These are phyloP conservation scores for Philonicus albiceps DNA, from an alignment of 2,888 invertebrate genomes.

Conservation along the genomic window DNA sequence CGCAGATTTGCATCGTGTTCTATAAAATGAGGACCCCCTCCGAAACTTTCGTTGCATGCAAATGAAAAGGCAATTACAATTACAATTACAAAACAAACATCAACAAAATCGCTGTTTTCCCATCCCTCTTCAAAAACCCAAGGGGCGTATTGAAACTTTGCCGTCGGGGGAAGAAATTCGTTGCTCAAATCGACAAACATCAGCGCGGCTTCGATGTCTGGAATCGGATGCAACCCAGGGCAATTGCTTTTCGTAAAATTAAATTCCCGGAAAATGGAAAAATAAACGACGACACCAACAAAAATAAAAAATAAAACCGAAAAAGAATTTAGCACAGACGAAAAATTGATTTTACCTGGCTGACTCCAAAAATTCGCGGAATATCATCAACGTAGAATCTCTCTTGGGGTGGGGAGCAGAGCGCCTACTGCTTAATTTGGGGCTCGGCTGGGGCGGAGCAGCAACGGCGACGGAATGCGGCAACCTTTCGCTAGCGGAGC, in stretches of 20 bases:
- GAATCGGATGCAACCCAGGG: background rate
- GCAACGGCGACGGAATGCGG: background rate
- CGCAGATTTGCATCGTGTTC: background rate
- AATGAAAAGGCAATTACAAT: background rate
- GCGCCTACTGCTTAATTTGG: background rate
- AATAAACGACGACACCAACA: background rate
- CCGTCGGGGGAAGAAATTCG: background rate
- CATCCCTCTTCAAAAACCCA: no score
- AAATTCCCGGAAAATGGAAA: background rate
- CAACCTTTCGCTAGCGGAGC: background rate
- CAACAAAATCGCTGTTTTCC: background rate
- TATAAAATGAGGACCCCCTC: background rate
- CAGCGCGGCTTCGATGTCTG: background rate
- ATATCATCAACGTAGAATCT: background rate
- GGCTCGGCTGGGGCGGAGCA: background rate
- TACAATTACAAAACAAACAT: background rate
- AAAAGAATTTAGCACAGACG: background rate
- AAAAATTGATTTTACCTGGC: background rate
- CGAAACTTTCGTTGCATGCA: background rate
- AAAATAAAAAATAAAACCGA: background rate
- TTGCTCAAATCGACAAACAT: background rate
- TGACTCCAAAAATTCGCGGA: background rate
- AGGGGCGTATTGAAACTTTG: background rate
- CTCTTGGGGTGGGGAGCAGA: background rate
- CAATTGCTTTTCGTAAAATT: background rate